A percentile compares a stretch with the other conserved stretches of the same genome.
phyloP scores from a whole-genome alignment of 1,140 invertebrate genomes.

The Drosophila hydei region DNA sequence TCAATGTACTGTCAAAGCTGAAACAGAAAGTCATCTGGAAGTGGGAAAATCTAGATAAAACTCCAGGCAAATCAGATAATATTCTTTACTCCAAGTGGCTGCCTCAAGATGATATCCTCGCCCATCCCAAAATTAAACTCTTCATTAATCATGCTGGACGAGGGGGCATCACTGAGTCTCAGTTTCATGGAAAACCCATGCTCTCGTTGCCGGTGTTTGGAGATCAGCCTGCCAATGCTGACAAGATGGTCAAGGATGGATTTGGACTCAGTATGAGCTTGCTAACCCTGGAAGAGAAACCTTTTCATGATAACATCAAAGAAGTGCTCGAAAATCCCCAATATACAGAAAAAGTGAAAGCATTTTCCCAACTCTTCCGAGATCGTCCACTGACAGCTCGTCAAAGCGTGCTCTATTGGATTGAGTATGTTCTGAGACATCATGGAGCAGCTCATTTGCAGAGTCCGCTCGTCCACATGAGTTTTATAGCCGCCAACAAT shows the following conservation, averaged over 20 bases:
- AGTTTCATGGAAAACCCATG: conserved; percentile 85
- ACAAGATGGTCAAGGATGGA: conserved; percentile 36
- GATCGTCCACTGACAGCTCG: conserved; percentile 70
- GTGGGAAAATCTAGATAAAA: conserved; percentile 69
- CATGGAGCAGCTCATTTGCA: conserved; percentile 77
- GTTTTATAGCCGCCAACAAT: conserved; percentile 68
- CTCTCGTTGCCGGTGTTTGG: conserved; percentile 84
- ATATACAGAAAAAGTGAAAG: conserved; percentile 37
- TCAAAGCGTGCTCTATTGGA: conserved; percentile 83
- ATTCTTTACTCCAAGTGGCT: conserved; percentile 86
- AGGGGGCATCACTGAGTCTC: conserved; percentile 84
- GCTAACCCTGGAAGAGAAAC: conserved; percentile 84
- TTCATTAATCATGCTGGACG: conserved; percentile 90
- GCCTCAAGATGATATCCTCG: conserved; percentile 85
- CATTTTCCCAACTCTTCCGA: conserved; percentile 55
- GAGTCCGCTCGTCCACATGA: conserved; percentile 61
- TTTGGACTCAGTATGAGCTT: conserved; percentile 68
- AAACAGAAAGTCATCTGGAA: conserved; percentile 86
- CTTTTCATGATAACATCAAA: conserved; percentile 43
- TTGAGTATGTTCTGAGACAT: conserved; percentile 84
- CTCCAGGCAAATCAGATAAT: conserved; percentile 84
- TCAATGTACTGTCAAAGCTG: conserved; percentile 82
- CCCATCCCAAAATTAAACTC: conserved; percentile 86
- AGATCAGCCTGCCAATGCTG: conserved; percentile 71
- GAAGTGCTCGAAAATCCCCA: conserved; percentile 59